These are phyloP conservation scores for Macaca nemestrina DNA, from an alignment of 2,113 vertebrate species.

Conservation along the genomic window DNA sequence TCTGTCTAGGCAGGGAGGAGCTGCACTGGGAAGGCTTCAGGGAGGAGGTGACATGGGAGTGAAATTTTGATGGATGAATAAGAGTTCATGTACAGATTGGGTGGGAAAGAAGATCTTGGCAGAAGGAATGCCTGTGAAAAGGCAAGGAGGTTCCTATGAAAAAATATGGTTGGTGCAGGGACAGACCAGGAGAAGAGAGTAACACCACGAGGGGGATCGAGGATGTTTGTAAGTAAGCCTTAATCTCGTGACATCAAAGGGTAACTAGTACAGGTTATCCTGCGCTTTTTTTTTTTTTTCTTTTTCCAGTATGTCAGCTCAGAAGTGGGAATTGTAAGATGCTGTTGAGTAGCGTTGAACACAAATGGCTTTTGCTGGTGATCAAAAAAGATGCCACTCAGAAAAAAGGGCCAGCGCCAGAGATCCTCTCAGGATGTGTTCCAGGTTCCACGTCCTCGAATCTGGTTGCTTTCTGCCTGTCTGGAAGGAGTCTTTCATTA, in stretches of 20 bases:
- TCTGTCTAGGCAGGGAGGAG: not conserved
- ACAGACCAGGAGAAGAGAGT: not conserved
- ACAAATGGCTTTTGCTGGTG: not conserved
- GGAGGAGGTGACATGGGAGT: not conserved
- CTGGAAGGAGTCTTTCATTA: constrained; percentile 81
- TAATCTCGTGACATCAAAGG: not conserved
- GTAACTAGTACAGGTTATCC: too few relatives aligned
- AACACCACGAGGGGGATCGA: not conserved
- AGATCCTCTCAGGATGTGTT: constrained; percentile 26
- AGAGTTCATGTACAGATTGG: not conserved
- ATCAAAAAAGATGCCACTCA: constrained; percentile 8
- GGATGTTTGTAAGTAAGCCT: not conserved
- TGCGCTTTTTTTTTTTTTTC: not conserved
- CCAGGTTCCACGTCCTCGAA: not conserved
- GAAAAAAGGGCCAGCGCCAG: not conserved
- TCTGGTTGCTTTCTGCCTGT: constrained; percentile 41
- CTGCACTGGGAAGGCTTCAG: not conserved
- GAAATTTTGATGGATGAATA: not conserved
- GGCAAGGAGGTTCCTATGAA: not conserved
- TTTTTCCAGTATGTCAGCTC: not conserved
- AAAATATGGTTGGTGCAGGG: not conserved
- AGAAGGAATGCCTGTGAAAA: not conserved
- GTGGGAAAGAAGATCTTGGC: not conserved
- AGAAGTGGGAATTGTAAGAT: not conserved
- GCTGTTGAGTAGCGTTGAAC: accelerated